Evolutionary conservation across 1,140 invertebrate genomes (phyloP).

Genomic region (Listronotus bonariensis): DNA sequence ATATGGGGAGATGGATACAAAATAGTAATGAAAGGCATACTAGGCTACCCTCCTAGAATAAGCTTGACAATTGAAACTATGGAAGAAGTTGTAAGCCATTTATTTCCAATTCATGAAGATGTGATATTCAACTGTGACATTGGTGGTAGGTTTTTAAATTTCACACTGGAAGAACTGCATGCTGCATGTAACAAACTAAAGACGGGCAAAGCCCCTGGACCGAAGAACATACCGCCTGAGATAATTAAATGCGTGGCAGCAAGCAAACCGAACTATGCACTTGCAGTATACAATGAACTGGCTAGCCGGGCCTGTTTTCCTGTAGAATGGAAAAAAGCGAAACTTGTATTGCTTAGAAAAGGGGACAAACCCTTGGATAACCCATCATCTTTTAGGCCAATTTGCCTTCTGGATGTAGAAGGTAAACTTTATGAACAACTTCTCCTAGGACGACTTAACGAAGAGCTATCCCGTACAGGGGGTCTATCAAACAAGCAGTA

Average conservation of each 20-base stretch:
- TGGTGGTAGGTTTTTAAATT: not conserved
- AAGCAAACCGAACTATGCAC: not conserved
- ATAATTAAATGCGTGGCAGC: not conserved
- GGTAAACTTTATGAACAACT: slow-evolving; percentile 20
- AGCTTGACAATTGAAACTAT: not conserved
- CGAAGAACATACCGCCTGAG: slow-evolving; percentile 8
- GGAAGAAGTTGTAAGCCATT: not conserved
- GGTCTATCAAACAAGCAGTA: slow-evolving; percentile 12
- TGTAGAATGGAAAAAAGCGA: slow-evolving; percentile 5
- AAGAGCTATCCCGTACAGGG: not conserved
- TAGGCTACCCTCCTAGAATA: slow-evolving; percentile 10
- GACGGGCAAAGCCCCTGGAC: not conserved
- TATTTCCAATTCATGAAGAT: slow-evolving; percentile 18
- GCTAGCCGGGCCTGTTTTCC: slow-evolving; percentile 1
- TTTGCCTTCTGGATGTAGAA: slow-evolving; percentile 16
- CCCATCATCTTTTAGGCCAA: slow-evolving; percentile 10
- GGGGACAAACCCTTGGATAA: slow-evolving; percentile 1
- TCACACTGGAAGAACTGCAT: slow-evolving; percentile 11
- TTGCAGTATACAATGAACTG: not conserved
- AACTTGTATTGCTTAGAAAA: slow-evolving; percentile 11
- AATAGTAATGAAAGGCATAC: slow-evolving; percentile 34
- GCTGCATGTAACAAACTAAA: slow-evolving; percentile 5
- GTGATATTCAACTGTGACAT: slow-evolving; percentile 1
- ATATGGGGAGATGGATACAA: slow-evolving; percentile 44
- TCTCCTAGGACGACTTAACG: not conserved